Evolutionary conservation across 2,888 invertebrate genomes (phyloP), one percentile per base, ranked within the genome.

Genomic region (Drosophila sordidula): DNA sequence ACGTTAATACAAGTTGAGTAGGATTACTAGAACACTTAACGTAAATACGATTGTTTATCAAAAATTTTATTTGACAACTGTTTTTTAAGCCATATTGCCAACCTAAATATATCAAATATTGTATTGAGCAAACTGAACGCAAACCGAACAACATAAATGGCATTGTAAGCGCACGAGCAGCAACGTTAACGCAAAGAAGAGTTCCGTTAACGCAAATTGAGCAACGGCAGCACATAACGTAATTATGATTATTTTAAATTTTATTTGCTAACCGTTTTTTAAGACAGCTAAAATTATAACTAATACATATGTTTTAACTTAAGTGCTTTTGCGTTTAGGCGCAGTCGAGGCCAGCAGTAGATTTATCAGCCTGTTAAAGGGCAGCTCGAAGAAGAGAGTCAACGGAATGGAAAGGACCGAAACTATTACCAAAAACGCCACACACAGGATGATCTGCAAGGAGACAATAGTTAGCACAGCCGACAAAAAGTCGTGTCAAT

Each of bases 311-410:
- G 8, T 18, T 6, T 25, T 6, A 0, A 4, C 0, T 39, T 61
- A 69, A 42, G n/a, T 32, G 9, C 0, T 34, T 36, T 69, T 63
- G 32, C 0, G 3, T 6, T 56, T 61, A n/a, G 5, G 2, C 9
- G 11, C 2, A 2, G 3, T 38, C 0, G 55, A 14, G 8, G n/a
- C 26, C 1, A 58, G n/a, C 18, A 72, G 6, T 34, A 70, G 8
- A n/a, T 25, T 64, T 3, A 26, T 25, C 6, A 80, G 18, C 1
- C 79, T 39, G 14, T 54, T 66, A n/a, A 57, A 56, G 1, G 79
- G 79, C 18, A 76, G 22, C 41, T 80, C 82, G 14, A 73, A 52
- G 14, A 82, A 42, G 12, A 82, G 39, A 4, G 80, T 76, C 9
- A 69, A 11, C 5, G 26, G 50, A 6, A 66, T 14, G 1, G 79